phyloP scores from a whole-genome alignment of 2,888 invertebrate genomes.

The Agapetus fuscipes region DNA sequence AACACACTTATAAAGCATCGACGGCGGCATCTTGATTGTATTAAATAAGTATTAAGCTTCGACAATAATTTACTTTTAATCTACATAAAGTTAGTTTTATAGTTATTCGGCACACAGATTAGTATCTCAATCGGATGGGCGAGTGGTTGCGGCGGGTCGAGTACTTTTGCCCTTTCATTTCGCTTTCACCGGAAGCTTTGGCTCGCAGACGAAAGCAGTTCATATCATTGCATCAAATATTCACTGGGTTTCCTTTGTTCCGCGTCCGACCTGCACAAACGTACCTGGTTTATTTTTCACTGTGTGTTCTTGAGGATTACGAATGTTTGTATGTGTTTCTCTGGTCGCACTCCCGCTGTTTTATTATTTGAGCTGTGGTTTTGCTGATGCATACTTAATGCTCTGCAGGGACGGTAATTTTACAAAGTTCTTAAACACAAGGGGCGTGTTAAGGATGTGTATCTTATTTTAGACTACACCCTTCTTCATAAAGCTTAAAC shows the following conservation, averaged over 20 bases:
- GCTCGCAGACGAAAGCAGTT: slow-evolving; percentile 8
- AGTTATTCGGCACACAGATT: not conserved
- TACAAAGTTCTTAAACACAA: too few relatives aligned
- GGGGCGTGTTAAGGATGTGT: too few relatives aligned
- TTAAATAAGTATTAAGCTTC: not conserved
- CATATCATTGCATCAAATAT: slow-evolving; percentile 17
- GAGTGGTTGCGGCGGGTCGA: slow-evolving; percentile 16
- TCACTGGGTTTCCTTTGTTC: slow-evolving; percentile 7
- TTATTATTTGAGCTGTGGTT: slow-evolving; percentile 3
- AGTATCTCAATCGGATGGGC: slow-evolving; percentile 15
- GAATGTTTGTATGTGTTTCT: slow-evolving; percentile 6
- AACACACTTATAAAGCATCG: slow-evolving; percentile 6
- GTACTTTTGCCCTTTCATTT: slow-evolving; percentile 19
- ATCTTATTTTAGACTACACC: too few relatives aligned
- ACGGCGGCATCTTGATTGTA: slow-evolving; percentile 10
- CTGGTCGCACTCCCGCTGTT: not conserved
- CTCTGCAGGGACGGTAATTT: not conserved
- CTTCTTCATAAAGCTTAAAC: too few relatives aligned
- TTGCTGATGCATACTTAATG: slow-evolving; percentile 1
- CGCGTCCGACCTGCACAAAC: slow-evolving; percentile 53
- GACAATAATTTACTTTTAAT: not conserved
- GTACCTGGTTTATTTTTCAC: slow-evolving; percentile 14
- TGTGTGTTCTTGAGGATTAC: slow-evolving; percentile 11
- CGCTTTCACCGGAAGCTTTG: slow-evolving; percentile 14
- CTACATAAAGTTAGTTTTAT: not conserved